Percentiles rank a stretch among this genome's conserved stretches.
phyloP scores from a whole-genome alignment of 2,797 vertebrate genomes.

The Parauchenoglanis punctatus region DNA sequence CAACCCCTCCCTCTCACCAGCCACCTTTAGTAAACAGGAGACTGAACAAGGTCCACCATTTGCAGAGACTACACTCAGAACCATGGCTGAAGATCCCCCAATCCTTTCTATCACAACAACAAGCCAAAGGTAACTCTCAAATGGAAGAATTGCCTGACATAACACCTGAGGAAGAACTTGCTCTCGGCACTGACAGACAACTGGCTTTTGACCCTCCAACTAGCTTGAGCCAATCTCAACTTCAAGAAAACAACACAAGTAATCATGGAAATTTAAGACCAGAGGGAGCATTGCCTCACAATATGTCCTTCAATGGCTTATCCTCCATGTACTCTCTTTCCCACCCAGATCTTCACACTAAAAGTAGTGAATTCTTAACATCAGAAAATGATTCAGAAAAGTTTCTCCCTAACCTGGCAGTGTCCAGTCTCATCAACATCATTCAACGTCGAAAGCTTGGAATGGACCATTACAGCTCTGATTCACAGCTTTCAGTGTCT shows the following conservation, averaged over 20 bases:
- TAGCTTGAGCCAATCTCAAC: constrained; percentile 65
- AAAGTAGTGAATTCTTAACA: constrained; percentile 54
- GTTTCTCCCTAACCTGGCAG: constrained; percentile 66
- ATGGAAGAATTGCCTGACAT: constrained; percentile 72
- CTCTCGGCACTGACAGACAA: constrained; percentile 64
- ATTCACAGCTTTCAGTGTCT: constrained; percentile 72
- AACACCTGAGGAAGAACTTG: constrained; percentile 71
- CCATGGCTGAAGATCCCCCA: constrained; percentile 81
- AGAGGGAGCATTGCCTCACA: constrained; percentile 63
- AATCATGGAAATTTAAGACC: constrained; percentile 20
- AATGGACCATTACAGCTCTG: constrained; percentile 77
- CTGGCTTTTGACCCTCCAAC: constrained; percentile 61
- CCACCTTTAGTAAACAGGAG: constrained; percentile 50
- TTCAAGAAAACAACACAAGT: constrained; percentile 48
- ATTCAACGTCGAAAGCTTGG: constrained; percentile 76
- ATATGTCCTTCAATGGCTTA: constrained; percentile 71
- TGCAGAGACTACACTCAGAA: constrained; percentile 79
- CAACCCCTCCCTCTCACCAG: constrained; percentile 71
- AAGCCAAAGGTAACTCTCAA: constrained; percentile 67
- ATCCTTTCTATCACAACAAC: constrained; percentile 70
- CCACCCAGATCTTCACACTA: constrained; percentile 67
- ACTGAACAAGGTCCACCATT: constrained; percentile 67
- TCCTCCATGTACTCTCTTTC: constrained; percentile 66
- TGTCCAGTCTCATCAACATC: constrained; percentile 75
- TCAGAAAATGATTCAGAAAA: constrained; percentile 66